Base-by-base conservation (phyloP, 2,888 invertebrate genomes). In the Pterobdella sp. region DNA sequence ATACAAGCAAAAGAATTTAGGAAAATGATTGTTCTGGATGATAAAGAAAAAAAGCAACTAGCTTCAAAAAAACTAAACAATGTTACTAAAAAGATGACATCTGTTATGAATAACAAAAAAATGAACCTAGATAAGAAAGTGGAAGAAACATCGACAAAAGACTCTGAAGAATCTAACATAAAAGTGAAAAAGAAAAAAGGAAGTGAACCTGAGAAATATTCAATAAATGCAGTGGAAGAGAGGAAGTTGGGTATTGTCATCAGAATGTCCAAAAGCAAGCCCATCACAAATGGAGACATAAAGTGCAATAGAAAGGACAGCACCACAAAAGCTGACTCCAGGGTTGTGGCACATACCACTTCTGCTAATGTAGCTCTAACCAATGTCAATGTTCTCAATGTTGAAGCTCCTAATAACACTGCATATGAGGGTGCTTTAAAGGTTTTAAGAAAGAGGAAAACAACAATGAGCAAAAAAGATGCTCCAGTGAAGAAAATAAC, bases 241-340 rank as follows among this genome's bases (percentile, higher is more conserved):
- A 71, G 36, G 26, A 71, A 71, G 37, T 60, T 71, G 26, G 71
- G 71, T 26, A 63, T 71, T 35, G 52, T 71, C n/a, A 71, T 71
- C 35, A 71, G 35, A 36, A 34, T 65, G 35, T 31, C 60, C 4
- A 56, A 56, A 26, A 56, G n/a, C n/a, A 56, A 56, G n/a, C n/a
- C 60, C 18, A 4, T 56, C n/a, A 26, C 26, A 4, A 22, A 56
- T 4, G 18, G n/a, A n/a, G n/a, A 4, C 60, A 56, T n/a, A 14
- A 56, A 22, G 18, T 22, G 10, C 7, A 26, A 22, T 4, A 26
- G 4, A 4, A 56, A 56, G n/a, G 26, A 26, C 3, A 56, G 26
- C 4, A 56, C 60, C n/a, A 56, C 18, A 56, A 56, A 56, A n/a
- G 49, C 22, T 42, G 10, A 42, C 49, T 42, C 10, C 22, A 42